phyloP scores from a whole-genome alignment of 2,113 vertebrate genomes.

The Chitala chitala region DNA sequence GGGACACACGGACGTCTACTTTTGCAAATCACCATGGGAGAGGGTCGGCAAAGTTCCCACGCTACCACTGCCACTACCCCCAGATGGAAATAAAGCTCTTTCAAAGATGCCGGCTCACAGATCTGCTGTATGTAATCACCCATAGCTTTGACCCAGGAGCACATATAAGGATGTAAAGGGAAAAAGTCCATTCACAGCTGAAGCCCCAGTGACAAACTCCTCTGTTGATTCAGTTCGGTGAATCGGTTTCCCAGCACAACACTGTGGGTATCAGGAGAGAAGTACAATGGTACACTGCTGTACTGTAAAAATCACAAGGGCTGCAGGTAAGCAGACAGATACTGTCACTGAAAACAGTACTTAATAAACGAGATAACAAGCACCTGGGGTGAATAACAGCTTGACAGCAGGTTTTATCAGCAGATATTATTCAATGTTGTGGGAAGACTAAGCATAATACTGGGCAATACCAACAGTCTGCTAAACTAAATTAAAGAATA shows the following conservation, averaged over 20 bases:
- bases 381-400: background rate
- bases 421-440: background rate
- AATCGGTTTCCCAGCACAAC: background rate
- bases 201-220: background rate
- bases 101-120: too few species aligned
- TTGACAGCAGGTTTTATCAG: background rate
- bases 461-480: too few species aligned
- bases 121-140: background rate
- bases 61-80: too few species aligned
- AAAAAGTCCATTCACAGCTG: background rate
- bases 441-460: background rate
- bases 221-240: background rate
- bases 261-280: background rate
- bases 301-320: background rate
- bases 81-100: background rate
- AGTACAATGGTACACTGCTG: too few species aligned
- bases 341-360: background rate
- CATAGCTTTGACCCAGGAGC: background rate
- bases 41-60: too few species aligned
- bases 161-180: background rate
- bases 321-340: background rate
- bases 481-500: too few species aligned
- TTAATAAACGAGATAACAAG: background rate
- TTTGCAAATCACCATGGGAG: too few species aligned
- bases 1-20: slow-evolving; percentile 10